Conservation (phyloP, 2,113 vertebrate genomes). For the Peromyscus leucopus region DNA sequence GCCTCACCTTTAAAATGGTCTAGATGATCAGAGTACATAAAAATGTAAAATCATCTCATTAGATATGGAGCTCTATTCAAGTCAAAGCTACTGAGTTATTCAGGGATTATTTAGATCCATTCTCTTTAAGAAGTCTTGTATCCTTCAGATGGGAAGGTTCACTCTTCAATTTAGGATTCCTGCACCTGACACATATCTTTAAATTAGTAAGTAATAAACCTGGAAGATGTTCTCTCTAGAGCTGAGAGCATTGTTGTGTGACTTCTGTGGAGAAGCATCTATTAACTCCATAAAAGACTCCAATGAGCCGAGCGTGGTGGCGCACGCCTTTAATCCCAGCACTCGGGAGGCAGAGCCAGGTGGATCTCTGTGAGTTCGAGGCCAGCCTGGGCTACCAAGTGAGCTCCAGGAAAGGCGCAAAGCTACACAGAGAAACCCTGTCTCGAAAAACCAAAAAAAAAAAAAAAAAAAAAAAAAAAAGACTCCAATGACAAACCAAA, state of each 20-base stretch:
- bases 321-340: too few species aligned
- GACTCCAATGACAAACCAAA: not conserved
- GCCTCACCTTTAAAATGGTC: conserved; percentile 27
- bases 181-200: not conserved
- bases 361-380: too few species aligned
- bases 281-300: not conserved
- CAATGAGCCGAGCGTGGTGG: too few species aligned
- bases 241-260: not conserved
- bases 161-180: not conserved
- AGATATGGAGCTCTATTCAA: not conserved
- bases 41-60: not conserved
- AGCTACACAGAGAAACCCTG: too few species aligned
- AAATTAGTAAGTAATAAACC: conserved; percentile 19
- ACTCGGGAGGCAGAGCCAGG: too few species aligned
- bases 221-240: not conserved
- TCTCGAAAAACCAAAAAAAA: too few species aligned
- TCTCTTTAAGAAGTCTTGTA: not conserved
- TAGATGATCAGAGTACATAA: not conserved
- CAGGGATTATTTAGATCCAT: not conserved
- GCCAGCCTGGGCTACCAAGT: too few species aligned
- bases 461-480: too few species aligned
- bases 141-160: not conserved
- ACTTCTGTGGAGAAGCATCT: not conserved
- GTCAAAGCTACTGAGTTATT: not conserved
- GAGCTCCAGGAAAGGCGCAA: too few species aligned